Base-by-base conservation (phyloP, 1,140 invertebrate genomes). In the Conus ventricosus region DNA sequence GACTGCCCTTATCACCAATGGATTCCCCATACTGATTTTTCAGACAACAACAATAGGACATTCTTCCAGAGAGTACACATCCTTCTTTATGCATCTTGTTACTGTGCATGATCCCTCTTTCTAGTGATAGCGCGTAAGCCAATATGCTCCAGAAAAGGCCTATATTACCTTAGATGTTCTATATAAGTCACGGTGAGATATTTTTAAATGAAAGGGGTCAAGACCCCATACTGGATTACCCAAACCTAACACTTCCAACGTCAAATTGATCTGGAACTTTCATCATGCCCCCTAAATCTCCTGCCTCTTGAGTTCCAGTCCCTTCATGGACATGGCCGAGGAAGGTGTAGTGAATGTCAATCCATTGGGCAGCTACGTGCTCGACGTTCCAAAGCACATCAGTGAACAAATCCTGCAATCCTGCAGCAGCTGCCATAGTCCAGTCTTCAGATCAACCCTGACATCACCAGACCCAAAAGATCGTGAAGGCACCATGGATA, bases 401-500 rank as follows among this genome's bases (percentile, higher is more conserved):
- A 86, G 55, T 15, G 84, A n/a, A 86, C 63, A 90, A 80, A 51
- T 93, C 1, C 25, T 87, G 0, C 20, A 85, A 54, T 90, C 0
- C 90, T 92, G 84, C 75, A 82, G 25, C 25, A 84, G 20, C 80
- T 71, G 67, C 85, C 25, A 82, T 88, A 88, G 55, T 60, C n/a
- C 81, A 15, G 63, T 88, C 57, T 81, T 81, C 71, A 81, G 55
- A 20, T 88, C 87, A 39, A 83, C 82, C 55, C 78, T 82, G 13
- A 81, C 87, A 20, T 82, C 87, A 15, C 87, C 53, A 25, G 53
- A 96, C 96, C 67, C 93, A 96, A 1, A 98, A 98, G 94, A 96
- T 98, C 0, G 96, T 96, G 93, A 95, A 97, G 0, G 96, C 96
- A 1, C 96, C 96, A 78, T 98, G 97, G 97, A 95, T 97, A 90